Conservation (phyloP, 2,797 vertebrate species). For the Sus cebifrons region DNA sequence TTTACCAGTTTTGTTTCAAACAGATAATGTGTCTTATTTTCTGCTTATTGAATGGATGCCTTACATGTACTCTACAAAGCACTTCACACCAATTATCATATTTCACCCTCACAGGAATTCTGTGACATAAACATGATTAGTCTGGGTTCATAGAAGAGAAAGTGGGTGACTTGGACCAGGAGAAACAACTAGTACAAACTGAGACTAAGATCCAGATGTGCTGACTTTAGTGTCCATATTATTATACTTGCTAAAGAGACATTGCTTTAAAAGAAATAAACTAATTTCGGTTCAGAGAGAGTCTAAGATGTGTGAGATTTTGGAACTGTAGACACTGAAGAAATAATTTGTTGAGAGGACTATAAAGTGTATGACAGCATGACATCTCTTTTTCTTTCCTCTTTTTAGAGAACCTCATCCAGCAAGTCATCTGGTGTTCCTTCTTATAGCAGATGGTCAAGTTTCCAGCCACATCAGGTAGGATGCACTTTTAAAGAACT, state of each 20-base stretch:
- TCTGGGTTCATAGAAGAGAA: not conserved
- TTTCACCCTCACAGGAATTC: not conserved
- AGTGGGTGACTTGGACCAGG: not conserved
- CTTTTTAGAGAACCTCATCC: constrained; percentile 91
- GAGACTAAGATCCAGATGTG: not conserved
- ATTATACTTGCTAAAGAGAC: not conserved
- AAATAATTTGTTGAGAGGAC: constrained; percentile 84
- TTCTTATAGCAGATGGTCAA: constrained; percentile 95
- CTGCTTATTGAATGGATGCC: not conserved
- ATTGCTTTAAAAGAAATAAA: constrained; percentile 9
- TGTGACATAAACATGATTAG: not conserved
- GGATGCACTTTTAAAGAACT: constrained; percentile 83
- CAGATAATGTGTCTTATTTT: not conserved
- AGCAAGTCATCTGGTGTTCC: constrained; percentile 90
- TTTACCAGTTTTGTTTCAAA: not conserved
- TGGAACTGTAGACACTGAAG: constrained; percentile 80
- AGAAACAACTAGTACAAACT: not conserved
- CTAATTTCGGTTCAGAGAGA: not conserved
- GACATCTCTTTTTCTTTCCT: constrained; percentile 79
- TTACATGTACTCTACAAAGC: not conserved
- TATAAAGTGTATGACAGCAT: constrained; percentile 73
- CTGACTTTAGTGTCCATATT: not conserved
- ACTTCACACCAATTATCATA: not conserved
- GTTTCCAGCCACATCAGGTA: constrained; percentile 95
- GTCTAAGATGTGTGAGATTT: not conserved